Percentiles rank a stretch among this genome's conserved stretches.
These are phyloP conservation scores for Tenthredo notha DNA, from an alignment of 2,888 invertebrate genomes.

Conservation along the genomic window DNA sequence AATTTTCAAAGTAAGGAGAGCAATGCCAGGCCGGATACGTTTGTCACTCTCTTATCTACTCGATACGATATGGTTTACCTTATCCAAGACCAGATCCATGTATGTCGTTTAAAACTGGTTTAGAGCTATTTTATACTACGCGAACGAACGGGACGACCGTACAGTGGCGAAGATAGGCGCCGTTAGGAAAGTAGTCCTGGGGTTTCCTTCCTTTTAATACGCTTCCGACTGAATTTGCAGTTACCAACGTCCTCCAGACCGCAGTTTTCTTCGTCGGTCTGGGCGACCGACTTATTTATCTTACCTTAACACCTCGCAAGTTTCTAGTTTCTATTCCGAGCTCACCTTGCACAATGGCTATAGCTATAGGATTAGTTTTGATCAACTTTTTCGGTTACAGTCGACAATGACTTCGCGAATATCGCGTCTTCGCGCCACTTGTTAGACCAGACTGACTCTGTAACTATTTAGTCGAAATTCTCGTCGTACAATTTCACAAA, in stretches of 20 bases:
- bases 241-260: background rate
- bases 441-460: background rate
- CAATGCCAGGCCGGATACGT: constrained; percentile 15
- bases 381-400: constrained; percentile 25
- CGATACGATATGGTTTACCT: constrained; percentile 38
- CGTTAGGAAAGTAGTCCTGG: constrained; percentile 43
- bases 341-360: background rate
- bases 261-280: constrained; percentile 3
- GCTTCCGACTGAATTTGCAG: constrained; percentile 39
- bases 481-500: background rate
- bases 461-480: background rate
- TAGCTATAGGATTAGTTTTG: constrained; percentile 32
- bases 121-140: constrained; percentile 19
- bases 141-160: constrained; percentile 23
- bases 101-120: constrained; percentile 44
- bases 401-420: background rate
- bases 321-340: constrained; percentile 2
- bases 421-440: background rate
- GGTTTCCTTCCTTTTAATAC: constrained; percentile 35
- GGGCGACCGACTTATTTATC: background rate
- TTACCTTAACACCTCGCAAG: background rate
- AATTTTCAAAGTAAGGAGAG: constrained; percentile 5
- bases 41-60: constrained; percentile 36
- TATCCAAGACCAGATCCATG: constrained; percentile 24
- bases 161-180: constrained; percentile 25